These are phyloP conservation scores for Oikopleura albicans DNA, from an alignment of 23 tunicate genomes.

Conservation along the genomic window DNA sequence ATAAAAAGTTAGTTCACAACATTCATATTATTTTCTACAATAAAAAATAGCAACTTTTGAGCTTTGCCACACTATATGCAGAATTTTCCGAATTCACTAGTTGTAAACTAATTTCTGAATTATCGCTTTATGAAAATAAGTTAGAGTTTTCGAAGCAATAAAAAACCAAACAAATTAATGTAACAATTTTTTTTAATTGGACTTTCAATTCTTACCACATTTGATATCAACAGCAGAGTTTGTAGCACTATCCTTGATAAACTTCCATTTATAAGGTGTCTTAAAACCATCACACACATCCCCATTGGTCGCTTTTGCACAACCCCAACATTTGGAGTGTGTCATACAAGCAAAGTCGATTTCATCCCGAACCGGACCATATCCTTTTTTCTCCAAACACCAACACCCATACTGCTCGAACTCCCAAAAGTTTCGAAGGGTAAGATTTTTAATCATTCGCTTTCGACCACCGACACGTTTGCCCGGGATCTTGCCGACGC, in stretches of 20 bases:
- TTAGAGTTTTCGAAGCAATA: too few species aligned
- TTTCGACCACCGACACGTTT: not conserved
- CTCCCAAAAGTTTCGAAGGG: not conserved
- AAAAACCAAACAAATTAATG: too few species aligned
- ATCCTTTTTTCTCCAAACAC: constrained; percentile 12
- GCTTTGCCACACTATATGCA: too few species aligned
- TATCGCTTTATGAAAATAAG: too few species aligned
- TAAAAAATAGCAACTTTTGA: too few species aligned
- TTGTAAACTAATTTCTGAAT: too few species aligned
- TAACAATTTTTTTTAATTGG: too few species aligned
- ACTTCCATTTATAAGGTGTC: not conserved
- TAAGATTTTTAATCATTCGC: not conserved
- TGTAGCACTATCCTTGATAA: not conserved
- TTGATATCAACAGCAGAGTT: not conserved
- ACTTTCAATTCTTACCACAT: not conserved
- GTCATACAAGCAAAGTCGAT: not conserved
- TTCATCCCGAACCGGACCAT: not conserved
- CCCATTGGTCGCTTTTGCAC: not conserved
- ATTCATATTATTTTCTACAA: too few species aligned
- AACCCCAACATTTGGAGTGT: constrained; percentile 14
- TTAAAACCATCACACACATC: not conserved
- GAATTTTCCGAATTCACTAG: too few species aligned
- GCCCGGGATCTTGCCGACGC: not conserved
- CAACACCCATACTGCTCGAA: not conserved
- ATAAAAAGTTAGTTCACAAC: too few species aligned